A percentile compares a stretch with the other conserved stretches of the same genome.
Conservation (phyloP, 2,113 vertebrate species). For the Oreochromis spilurus region DNA sequence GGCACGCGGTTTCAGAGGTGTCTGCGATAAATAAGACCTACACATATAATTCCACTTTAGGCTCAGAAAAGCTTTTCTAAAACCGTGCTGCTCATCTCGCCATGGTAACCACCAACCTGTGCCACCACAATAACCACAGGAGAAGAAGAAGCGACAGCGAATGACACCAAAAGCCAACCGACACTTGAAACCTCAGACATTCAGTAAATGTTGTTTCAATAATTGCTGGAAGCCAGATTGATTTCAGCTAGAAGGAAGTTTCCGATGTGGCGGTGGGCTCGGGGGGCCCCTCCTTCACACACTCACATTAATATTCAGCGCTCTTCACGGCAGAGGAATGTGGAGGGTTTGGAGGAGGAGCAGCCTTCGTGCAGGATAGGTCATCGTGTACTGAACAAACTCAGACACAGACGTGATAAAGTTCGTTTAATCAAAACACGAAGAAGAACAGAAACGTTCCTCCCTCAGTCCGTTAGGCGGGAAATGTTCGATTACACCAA, state of each 20-base stretch:
- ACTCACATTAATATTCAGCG: not conserved
- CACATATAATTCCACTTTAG: not conserved
- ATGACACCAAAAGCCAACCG: not conserved
- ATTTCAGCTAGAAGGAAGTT: not conserved
- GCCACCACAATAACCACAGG: not conserved
- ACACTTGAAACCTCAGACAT: not conserved
- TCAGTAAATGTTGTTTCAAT: not conserved
- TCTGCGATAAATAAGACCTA: not conserved
- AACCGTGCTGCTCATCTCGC: fast-evolving
- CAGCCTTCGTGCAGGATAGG: not conserved
- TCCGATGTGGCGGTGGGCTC: not conserved
- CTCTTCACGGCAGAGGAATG: not conserved
- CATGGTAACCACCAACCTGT: not conserved
- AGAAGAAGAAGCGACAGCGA: not conserved
- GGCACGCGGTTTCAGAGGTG: fast-evolving
- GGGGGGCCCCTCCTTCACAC: not conserved
- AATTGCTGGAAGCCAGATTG: fast-evolving
- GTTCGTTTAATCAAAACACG: fast-evolving
- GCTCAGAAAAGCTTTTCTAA: not conserved
- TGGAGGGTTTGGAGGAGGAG: not conserved
- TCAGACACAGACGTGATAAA: not conserved
- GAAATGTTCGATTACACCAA: not conserved
- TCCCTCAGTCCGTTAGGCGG: not conserved
- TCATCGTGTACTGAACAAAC: not conserved
- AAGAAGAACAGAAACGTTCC: fast-evolving